phyloP scores from a whole-genome alignment of 1,140 invertebrate species.

The Chlorops oryzae region DNA sequence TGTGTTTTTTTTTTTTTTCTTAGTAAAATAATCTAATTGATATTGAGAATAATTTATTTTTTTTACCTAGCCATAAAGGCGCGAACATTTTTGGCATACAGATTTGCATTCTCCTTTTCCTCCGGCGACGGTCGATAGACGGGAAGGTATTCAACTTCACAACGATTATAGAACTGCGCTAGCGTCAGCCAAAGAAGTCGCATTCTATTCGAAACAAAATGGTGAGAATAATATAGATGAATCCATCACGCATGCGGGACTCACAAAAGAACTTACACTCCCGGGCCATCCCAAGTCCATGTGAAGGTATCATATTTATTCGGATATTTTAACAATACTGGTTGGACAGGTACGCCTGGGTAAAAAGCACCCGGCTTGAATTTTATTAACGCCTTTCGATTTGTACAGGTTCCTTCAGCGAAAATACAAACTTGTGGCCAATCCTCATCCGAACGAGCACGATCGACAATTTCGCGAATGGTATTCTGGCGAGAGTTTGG shows the following conservation, averaged over 20 bases:
- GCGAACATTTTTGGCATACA: slow-evolving; percentile 87
- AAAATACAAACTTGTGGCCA: slow-evolving; percentile 97
- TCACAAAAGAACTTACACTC: slow-evolving; percentile 66
- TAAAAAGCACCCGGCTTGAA: slow-evolving; percentile 92
- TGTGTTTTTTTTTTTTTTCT: slow-evolving; percentile 4
- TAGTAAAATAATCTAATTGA: background rate
- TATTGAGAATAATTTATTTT: too few relatives aligned
- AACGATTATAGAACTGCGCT: slow-evolving; percentile 81
- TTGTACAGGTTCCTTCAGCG: slow-evolving; percentile 93
- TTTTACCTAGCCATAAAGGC: slow-evolving; percentile 86
- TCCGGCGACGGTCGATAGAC: slow-evolving; percentile 83
- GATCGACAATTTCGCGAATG: slow-evolving; percentile 80
- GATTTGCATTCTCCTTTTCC: slow-evolving; percentile 79
- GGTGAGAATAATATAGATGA: slow-evolving; percentile 9
- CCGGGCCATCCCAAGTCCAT: slow-evolving; percentile 97
- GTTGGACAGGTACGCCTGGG: slow-evolving; percentile 90
- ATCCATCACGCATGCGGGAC: too few relatives aligned
- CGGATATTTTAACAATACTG: slow-evolving; percentile 85
- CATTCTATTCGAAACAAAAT: slow-evolving; percentile 52
- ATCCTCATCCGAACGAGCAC: slow-evolving; percentile 73
- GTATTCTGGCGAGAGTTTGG: slow-evolving; percentile 86
- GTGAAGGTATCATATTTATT: slow-evolving; percentile 89
- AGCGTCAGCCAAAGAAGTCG: slow-evolving; percentile 85
- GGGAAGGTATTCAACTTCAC: slow-evolving; percentile 92
- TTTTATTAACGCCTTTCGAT: slow-evolving; percentile 86